Percentiles rank a stretch among this genome's conserved stretches.
These are phyloP conservation scores for Gambelia wislizenii DNA, from an alignment of 2,797 vertebrate genomes.

Conservation along the genomic window DNA sequence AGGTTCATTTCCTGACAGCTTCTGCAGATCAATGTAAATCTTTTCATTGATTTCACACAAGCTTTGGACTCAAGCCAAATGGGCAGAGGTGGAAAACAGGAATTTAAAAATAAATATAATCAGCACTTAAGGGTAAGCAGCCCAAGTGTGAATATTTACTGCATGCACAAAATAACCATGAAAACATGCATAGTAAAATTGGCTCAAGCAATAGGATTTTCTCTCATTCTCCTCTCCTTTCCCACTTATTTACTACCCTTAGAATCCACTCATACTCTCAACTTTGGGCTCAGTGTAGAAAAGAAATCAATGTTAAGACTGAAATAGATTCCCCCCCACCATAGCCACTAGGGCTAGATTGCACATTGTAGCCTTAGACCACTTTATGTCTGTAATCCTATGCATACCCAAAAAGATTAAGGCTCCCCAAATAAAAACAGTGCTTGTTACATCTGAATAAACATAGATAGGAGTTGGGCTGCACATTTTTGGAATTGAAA, in stretches of 20 bases:
- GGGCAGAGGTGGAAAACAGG: neutral
- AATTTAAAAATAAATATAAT: neutral
- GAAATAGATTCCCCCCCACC: neutral
- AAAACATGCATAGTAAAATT: neutral
- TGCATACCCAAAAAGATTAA: neutral
- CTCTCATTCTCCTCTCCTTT: neutral
- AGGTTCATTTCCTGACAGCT: neutral
- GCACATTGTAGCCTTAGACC: neutral
- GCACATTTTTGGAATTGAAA: neutral
- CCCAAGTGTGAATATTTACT: neutral
- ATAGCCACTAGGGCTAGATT: neutral
- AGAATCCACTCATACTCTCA: too few species aligned
- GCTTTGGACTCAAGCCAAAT: neutral
- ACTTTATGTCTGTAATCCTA: neutral
- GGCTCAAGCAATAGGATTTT: neutral
- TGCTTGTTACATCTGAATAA: neutral
- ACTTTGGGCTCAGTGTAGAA: too few species aligned
- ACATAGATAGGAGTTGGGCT: neutral
- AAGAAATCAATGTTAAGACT: too few species aligned
- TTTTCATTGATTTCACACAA: conserved; percentile 9
- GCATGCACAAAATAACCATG: neutral
- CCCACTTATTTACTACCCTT: neutral
- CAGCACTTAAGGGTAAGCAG: neutral
- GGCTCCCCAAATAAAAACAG: neutral
- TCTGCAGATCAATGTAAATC: neutral